Base-by-base conservation (phyloP, 2,888 invertebrate species). In the Kryphioiulus occultus region DNA sequence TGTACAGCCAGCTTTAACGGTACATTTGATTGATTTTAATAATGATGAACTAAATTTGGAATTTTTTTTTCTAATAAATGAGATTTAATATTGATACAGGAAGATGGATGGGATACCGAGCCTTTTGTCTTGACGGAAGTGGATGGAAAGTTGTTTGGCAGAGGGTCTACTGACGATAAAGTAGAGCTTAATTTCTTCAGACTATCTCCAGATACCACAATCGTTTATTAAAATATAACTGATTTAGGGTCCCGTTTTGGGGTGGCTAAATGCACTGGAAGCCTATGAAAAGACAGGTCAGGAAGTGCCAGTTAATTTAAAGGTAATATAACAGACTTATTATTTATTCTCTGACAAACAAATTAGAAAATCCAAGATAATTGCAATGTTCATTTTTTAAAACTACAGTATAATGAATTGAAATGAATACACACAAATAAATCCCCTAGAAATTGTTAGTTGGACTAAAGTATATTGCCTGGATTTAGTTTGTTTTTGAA, bases 31-130 rank as follows among this genome's bases (percentile, higher is more conserved):
- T 12, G 35, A 4, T 12, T 84, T 39, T n/a, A n/a, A 4, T 12
- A 15, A 42, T 39, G 12, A 30, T 15, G 10, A 35, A 35, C 4
- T 35, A 15, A 84, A 0, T 84, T 84, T 19, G 39, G 9, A 1
- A 85, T 7, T 15, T 35, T 7, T 35, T 84, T 32, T 35, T 84
- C 17, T 2, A 35, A 84, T 39, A 84, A 39, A 42, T 35, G 35
- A n/a, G 5, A 39, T 84, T 84, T 84, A 32, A 84, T 7, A 42
- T 84, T 84, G 85, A 87, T 90, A 1, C 88, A 93, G 92, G 95
- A 96, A 89, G 99, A 99, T 93, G 99, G 99, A 0, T 99, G 99
- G 99, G 94, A 96, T 89, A 95, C 97, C 0, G 97, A 99, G 89
- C 99, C 99, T 0, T 99, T 99, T 93, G 95, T 94, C 35, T 93